These are phyloP conservation scores for Naja naja DNA, from an alignment of 2,113 vertebrate genomes.

Conservation along the genomic window DNA sequence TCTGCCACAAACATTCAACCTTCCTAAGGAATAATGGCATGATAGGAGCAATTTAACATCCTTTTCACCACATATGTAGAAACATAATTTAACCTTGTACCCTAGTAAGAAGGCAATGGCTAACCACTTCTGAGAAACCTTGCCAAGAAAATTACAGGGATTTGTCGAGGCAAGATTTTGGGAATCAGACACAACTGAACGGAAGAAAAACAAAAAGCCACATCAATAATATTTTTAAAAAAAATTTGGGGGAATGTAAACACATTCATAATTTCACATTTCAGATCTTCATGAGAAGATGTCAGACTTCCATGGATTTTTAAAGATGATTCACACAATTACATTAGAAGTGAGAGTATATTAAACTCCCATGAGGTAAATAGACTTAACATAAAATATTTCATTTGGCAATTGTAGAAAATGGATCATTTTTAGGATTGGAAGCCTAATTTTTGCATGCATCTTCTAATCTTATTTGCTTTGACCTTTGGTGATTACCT, in stretches of 20 bases:
- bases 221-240: not conserved
- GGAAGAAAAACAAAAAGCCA: not conserved
- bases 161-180: not conserved
- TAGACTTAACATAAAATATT: not conserved
- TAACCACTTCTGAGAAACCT: not conserved
- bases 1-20: conserved; percentile 60
- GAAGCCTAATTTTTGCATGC: not conserved
- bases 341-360: not conserved
- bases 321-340: not conserved
- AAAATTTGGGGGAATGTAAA: not conserved
- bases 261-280: conserved; percentile 4
- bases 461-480: not conserved
- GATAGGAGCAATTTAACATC: conserved; percentile 48
- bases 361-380: not conserved
- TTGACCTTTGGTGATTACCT: not conserved
- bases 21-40: conserved; percentile 50
- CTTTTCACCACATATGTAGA: conserved; percentile 14
- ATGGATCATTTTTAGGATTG: not conserved
- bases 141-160: not conserved
- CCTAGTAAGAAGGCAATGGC: not conserved
- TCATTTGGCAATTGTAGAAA: not conserved
- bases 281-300: not conserved
- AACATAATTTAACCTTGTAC: not conserved
- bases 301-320: not conserved
- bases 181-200: not conserved